Base-by-base conservation (phyloP, 37 sponge, comb jelly and placozoan genomes). In the Hormiphora californensis region DNA sequence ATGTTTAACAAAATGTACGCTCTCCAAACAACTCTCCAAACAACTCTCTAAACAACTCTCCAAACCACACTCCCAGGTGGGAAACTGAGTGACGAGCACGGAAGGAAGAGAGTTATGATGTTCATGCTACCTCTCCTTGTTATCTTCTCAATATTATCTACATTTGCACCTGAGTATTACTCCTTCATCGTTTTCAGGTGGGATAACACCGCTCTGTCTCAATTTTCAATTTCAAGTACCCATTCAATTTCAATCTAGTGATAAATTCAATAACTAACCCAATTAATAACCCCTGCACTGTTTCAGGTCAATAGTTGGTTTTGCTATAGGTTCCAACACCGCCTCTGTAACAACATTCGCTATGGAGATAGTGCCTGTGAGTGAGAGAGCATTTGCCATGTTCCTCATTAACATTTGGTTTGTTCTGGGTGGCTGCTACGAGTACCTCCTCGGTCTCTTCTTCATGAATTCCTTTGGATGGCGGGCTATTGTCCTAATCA, bases 371-470 rank as follows among this genome's bases (percentile, higher is more conserved):
- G 61, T 57, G 3, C 61, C 61, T 5, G 27, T 57, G 3, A 57
- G 27, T 5, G 61, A 57, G n/a, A 23, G 61, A 4, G 61, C 61
- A 30, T 57, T 57, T 15, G 61, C 61, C 9, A 57, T 57, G 61
- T 49, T 49, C 15, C 12, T 57, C 23, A 57, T 57, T 21, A 57
- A 57, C n/a, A 30, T 57, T 4, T 5, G 61, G 61, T 5, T 28
- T 15, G 61, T 57, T 57, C n/a, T 57, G n/a, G 61, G 61, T 28
- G 61, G 61, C 30, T 57, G 61, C 27, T 57, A 57, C n/a, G 61
- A 28, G 4, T 57, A 57, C 61, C 4, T 30, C 30, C 9, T 49
- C 12, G 53, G 53, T 5, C 61, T 57, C 30, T 21, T 57, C 61
- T 57, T 57, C 61, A 57, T 57, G 61, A 57, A 57, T 30, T 30